A percentile compares a stretch with the other conserved stretches of the same genome.
Conservation (phyloP, 1,140 invertebrate species). For the Drosophila micromelanica region DNA sequence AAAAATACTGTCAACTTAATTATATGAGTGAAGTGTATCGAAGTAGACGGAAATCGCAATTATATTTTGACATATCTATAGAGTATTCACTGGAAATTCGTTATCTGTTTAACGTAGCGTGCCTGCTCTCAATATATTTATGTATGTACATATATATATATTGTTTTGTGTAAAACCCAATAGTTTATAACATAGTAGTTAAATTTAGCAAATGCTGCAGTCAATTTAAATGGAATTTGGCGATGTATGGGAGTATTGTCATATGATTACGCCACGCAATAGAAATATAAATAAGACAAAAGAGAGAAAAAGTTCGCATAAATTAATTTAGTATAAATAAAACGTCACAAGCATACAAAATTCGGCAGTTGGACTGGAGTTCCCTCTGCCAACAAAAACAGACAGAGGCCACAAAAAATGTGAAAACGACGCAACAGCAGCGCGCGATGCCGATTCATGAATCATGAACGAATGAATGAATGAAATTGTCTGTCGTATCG, state of each 20-base stretch:
- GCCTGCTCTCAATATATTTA: neutral
- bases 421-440: conserved; percentile 39
- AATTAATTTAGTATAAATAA: conserved; percentile 63
- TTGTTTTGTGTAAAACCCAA: conserved; percentile 7
- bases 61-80: conserved; percentile 7
- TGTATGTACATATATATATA: neutral
- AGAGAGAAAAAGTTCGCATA: conserved; percentile 38
- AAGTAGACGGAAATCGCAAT: conserved; percentile 27
- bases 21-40: conserved; percentile 9
- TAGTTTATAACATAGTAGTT: neutral
- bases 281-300: conserved; percentile 21
- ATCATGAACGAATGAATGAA: conserved; percentile 65
- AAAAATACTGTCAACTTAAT: conserved; percentile 27
- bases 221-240: conserved; percentile 42
- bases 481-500: conserved; percentile 66
- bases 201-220: conserved; percentile 28
- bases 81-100: conserved; percentile 23
- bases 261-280: conserved; percentile 49
- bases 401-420: conserved; percentile 33
- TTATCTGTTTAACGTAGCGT: conserved; percentile 22
- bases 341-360: conserved; percentile 54
- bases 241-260: conserved; percentile 23
- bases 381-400: conserved; percentile 36
- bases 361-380: conserved; percentile 51
- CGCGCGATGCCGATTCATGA: conserved; percentile 45